Percentiles rank a stretch among this genome's conserved stretches.
Conservation (phyloP, 2,888 invertebrate genomes). For the Achlya flavicornis region DNA sequence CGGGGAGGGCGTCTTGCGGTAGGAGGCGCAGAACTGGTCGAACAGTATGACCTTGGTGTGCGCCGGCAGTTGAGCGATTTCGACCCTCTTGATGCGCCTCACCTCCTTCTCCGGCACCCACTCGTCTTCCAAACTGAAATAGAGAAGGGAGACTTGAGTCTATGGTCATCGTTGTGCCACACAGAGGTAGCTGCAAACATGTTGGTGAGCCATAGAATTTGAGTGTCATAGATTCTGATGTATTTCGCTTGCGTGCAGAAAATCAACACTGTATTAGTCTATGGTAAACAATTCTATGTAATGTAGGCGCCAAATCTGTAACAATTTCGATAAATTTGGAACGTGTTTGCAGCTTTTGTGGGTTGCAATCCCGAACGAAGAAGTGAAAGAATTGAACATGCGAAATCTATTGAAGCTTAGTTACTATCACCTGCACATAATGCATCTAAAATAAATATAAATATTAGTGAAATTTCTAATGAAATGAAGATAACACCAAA, state of each 20-base stretch:
- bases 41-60: slow-evolving; percentile 79
- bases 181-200: slow-evolving; percentile 77
- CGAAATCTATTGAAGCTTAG: slow-evolving; percentile 21
- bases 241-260: not conserved
- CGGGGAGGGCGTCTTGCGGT: slow-evolving; percentile 37
- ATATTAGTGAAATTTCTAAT: not conserved
- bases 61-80: slow-evolving; percentile 79
- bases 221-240: not conserved
- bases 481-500: slow-evolving; percentile 3
- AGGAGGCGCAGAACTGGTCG: slow-evolving; percentile 78
- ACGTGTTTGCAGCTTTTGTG: slow-evolving; percentile 73
- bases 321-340: slow-evolving; percentile 15
- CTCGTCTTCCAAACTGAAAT: slow-evolving; percentile 91
- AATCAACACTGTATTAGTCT: not conserved
- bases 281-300: not conserved
- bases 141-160: slow-evolving; percentile 24
- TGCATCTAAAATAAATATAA: not conserved
- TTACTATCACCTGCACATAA: not conserved
- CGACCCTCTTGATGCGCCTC: slow-evolving; percentile 84
- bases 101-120: slow-evolving; percentile 92
- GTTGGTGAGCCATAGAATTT: slow-evolving; percentile 15
- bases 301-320: slow-evolving; percentile 34
- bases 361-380: slow-evolving; percentile 62
- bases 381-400: slow-evolving; percentile 17
- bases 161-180: slow-evolving; percentile 53